Evolutionary conservation across 2,113 vertebrate species (phyloP).

Genomic region (Climacteris rufus): DNA sequence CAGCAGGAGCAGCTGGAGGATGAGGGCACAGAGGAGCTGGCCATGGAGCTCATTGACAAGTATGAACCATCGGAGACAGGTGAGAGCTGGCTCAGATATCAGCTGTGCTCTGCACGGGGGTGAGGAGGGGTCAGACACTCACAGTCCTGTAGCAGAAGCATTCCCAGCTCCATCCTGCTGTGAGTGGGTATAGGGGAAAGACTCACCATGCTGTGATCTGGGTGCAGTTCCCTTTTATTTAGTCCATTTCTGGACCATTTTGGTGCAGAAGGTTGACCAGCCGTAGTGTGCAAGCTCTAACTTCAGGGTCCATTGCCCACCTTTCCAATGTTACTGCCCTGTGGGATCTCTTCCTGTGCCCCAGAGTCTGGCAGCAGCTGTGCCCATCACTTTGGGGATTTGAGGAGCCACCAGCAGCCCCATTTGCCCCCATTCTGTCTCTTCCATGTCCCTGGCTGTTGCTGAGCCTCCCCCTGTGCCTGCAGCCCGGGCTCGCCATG

Average conservation of each 20-base stretch:
- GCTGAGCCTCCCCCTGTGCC: background rate
- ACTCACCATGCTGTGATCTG: background rate
- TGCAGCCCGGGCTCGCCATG: conserved; percentile 82
- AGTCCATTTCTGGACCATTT: background rate
- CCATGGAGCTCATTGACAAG: conserved; percentile 81
- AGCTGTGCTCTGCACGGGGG: background rate
- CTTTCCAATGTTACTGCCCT: background rate
- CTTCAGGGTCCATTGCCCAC: background rate
- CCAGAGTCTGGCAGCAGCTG: background rate
- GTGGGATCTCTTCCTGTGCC: background rate
- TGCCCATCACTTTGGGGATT: background rate
- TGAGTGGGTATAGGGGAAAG: background rate
- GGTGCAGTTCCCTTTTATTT: background rate
- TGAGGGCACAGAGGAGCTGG: conserved; percentile 69
- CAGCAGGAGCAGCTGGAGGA: conserved; percentile 81
- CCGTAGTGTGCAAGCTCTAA: background rate
- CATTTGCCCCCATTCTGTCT: background rate
- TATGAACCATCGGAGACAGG: conserved; percentile 88
- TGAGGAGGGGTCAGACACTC: background rate
- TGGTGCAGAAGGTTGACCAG: background rate
- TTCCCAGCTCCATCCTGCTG: background rate
- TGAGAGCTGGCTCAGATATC: conserved; percentile 45
- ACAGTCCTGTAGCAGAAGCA: background rate
- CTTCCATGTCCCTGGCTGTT: background rate
- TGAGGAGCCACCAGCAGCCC: background rate